A percentile compares a stretch with the other conserved stretches of the same genome.
phyloP scores from a whole-genome alignment of 2,888 invertebrate species.

The Eristalis intricaria region DNA sequence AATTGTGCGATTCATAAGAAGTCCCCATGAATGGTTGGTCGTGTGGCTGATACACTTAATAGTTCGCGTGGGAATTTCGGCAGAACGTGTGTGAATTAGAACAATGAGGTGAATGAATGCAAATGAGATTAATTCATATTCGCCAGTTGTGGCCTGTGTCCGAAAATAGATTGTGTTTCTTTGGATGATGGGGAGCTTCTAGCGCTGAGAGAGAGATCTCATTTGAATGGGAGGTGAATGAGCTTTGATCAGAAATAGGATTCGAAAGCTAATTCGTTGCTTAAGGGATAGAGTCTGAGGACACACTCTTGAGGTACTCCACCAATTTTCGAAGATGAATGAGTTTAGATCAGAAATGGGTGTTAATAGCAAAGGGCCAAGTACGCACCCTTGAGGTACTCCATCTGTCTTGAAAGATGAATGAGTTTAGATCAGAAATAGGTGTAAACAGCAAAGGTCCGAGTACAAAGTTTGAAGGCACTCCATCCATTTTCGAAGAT shows the following conservation, averaged over 20 bases:
- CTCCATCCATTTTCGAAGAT: too few relatives aligned
- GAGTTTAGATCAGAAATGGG: neutral
- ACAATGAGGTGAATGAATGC: neutral
- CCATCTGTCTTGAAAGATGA: too few relatives aligned
- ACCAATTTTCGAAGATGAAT: neutral
- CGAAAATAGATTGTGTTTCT: neutral
- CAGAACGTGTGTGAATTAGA: neutral
- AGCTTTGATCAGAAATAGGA: neutral
- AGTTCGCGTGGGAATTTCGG: neutral
- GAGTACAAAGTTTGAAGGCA: too few relatives aligned
- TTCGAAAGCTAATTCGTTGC: neutral
- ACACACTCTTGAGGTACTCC: neutral
- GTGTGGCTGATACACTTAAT: neutral
- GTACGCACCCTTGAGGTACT: too few relatives aligned
- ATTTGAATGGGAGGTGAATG: neutral
- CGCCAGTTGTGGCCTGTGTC: neutral
- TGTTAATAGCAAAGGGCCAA: neutral
- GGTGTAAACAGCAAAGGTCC: too few relatives aligned
- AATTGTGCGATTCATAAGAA: slow-evolving; percentile 2
- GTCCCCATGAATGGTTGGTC: slow-evolving; percentile 3
- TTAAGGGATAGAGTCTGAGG: neutral
- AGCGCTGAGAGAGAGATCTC: too few relatives aligned
- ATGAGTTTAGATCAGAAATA: too few relatives aligned
- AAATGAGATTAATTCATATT: neutral
- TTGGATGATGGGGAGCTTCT: too few relatives aligned